Conservation (phyloP, 1,140 invertebrate species). For the Drosophila quadrilineata region DNA sequence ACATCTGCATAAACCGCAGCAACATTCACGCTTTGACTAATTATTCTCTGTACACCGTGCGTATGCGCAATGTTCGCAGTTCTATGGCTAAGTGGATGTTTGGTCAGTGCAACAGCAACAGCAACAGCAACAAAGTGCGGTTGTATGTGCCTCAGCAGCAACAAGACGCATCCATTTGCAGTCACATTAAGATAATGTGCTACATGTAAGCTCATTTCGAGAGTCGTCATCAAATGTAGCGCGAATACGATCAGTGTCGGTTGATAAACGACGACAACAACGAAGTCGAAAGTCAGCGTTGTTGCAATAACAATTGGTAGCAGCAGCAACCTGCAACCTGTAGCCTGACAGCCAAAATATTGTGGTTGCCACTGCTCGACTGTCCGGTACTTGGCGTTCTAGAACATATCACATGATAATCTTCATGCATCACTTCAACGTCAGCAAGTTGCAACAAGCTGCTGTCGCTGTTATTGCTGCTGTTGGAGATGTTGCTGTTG, state of each 20-base stretch:
- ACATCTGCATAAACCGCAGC: slow-evolving; percentile 3
- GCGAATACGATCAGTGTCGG: slow-evolving; percentile 52
- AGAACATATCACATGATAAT: slow-evolving; percentile 78
- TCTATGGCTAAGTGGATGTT: not conserved
- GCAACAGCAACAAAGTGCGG: not conserved
- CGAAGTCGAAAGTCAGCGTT: slow-evolving; percentile 31
- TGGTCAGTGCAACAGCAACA: too few species aligned
- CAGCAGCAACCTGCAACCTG: slow-evolving; percentile 22
- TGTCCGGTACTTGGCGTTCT: slow-evolving; percentile 43
- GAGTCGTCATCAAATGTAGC: slow-evolving; percentile 70
- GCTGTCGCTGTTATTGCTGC: slow-evolving; percentile 10
- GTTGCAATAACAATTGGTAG: slow-evolving; percentile 21
- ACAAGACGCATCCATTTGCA: slow-evolving; percentile 62
- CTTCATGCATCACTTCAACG: slow-evolving; percentile 74
- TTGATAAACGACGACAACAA: slow-evolving; percentile 71
- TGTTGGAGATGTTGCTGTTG: slow-evolving; percentile 7
- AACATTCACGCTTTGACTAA: slow-evolving; percentile 22
- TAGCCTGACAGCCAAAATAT: slow-evolving; percentile 65
- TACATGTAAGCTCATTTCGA: slow-evolving; percentile 58
- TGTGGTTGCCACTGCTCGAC: slow-evolving; percentile 24
- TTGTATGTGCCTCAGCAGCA: slow-evolving; percentile 8
- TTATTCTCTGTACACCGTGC: slow-evolving; percentile 26
- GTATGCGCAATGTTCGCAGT: slow-evolving; percentile 30
- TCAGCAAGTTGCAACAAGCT: slow-evolving; percentile 51
- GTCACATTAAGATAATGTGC: slow-evolving; percentile 78